Base-by-base conservation (phyloP, 2,797 vertebrate genomes). In the Onychomys torridus region DNA sequence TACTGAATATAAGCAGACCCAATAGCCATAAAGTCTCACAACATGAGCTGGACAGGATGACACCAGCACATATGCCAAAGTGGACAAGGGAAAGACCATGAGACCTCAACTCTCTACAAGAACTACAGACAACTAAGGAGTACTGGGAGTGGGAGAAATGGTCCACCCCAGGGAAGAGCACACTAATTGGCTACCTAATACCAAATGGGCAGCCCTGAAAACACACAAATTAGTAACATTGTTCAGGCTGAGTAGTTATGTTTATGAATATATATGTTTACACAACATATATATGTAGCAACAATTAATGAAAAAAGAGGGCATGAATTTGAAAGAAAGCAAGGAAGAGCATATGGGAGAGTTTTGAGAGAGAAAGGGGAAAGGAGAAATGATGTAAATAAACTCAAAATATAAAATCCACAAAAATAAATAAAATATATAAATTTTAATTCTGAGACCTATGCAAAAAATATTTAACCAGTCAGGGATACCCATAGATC, bases 371-470 rank as follows among this genome's bases (percentile, higher is more conserved):
- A 61, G 27, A 16, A 32, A 29, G 37, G 21, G 34, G 2, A 57
- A 43, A 25, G 37, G 14, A 83, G n/a, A 83, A 61, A 82, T 29
- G n/a, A 61, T 61, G 25, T 4, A 82, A 59, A 59, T 40, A 82
- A 82, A 29, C 79, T 82, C n/a, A 40, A 63, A 63, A 61, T 43
- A 32, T 63, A 83, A 52, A 57, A 43, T 0, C 27, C 81, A 73
- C 37, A 63, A 63, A 93, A 83, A 81, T 32, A 94, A 82, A 87
- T 90, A 69, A 6, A 27, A 25, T 61, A 34, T 49, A 27, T 93
- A 65, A 83, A 79, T 16, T 17, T 43, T 87, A 82, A 82, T 93
- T 96, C 67, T 89, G 77, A 92, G 77, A 77, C 52, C 82, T 81
- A 90, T 8, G 25, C 19, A 92, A 65, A 71, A 77, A 96, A 75